Percentiles rank a stretch among this genome's conserved stretches.
These are phyloP conservation scores for Smutsia gigantea DNA, from an alignment of 2,797 vertebrate genomes.

Conservation along the genomic window DNA sequence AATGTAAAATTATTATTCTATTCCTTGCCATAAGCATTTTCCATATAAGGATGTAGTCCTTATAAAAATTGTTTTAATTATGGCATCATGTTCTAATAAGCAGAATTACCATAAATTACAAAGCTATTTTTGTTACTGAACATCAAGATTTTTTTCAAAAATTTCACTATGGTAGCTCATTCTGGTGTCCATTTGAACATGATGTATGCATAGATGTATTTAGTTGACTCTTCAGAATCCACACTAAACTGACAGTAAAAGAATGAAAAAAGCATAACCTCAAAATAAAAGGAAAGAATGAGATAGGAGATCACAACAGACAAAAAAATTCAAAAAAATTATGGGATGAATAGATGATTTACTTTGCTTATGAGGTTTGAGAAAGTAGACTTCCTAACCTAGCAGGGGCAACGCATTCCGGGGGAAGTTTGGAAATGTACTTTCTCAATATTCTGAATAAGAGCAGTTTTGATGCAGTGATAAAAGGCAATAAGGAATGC, in stretches of 20 bases:
- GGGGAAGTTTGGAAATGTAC: background rate
- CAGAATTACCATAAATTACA: background rate
- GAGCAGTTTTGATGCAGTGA: background rate
- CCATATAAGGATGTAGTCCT: background rate
- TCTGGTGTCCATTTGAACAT: background rate
- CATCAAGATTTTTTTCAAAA: background rate
- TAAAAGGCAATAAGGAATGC: background rate
- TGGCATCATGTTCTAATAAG: background rate
- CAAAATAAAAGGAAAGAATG: background rate
- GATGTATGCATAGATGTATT: background rate
- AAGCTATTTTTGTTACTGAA: background rate
- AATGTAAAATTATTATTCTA: background rate
- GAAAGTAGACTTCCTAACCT: background rate
- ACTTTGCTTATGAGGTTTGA: background rate
- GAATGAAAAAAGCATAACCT: background rate
- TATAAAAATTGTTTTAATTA: background rate
- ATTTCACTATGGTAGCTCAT: background rate
- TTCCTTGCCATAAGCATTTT: background rate
- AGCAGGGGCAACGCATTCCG: background rate
- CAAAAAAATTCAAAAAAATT: background rate
- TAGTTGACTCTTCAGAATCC: background rate
- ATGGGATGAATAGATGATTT: background rate
- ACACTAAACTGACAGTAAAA: background rate
- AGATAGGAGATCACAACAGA: background rate
- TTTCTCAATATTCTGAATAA: background rate